Conservation (phyloP, 2,797 vertebrate genomes). For the Momotus momota region DNA sequence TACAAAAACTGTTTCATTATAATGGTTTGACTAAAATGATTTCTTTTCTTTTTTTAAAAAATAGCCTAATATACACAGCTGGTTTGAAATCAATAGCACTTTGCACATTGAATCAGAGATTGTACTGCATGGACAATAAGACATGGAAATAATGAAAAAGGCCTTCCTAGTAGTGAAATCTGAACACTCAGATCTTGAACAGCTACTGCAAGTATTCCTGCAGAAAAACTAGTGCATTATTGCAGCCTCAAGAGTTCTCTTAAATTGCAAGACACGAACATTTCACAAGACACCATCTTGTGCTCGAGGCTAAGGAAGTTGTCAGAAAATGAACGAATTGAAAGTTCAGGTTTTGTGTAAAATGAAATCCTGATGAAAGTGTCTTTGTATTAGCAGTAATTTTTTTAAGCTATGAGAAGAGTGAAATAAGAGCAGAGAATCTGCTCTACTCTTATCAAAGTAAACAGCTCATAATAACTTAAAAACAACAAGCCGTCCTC, state of each 20-base stretch:
- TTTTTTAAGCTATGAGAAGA: neutral
- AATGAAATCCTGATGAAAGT: neutral
- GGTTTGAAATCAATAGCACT: neutral
- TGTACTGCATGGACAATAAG: neutral
- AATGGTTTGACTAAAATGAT: neutral
- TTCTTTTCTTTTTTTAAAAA: neutral
- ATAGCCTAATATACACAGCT: neutral
- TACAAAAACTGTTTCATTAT: neutral
- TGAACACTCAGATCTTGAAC: neutral
- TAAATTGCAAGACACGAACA: neutral
- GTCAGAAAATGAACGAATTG: neutral
- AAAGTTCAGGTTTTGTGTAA: neutral
- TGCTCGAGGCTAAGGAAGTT: neutral
- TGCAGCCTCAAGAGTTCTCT: neutral
- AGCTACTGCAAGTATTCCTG: neutral
- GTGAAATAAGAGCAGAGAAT: constrained; percentile 4
- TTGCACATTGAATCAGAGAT: neutral
- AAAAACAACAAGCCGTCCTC: neutral
- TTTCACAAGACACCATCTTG: neutral
- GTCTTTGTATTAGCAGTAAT: neutral
- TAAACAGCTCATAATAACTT: neutral
- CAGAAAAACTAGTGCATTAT: neutral
- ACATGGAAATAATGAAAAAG: neutral
- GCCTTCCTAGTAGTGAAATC: neutral
- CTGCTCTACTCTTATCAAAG: neutral